These are phyloP conservation scores for Sinocyclocheilus grahami DNA, from an alignment of 2,113 vertebrate genomes.

Conservation along the genomic window DNA sequence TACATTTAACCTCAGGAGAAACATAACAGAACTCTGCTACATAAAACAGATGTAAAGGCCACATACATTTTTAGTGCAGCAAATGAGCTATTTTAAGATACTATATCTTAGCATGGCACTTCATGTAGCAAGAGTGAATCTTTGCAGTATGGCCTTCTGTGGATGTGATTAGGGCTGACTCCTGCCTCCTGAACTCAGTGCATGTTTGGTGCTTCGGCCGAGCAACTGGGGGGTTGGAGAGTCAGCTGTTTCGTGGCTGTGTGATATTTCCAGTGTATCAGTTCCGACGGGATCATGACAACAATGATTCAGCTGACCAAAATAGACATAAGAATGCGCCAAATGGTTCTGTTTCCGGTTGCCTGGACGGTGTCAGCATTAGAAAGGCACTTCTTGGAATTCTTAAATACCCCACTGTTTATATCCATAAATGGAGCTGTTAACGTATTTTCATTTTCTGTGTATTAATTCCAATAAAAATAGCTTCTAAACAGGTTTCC, in stretches of 20 bases:
- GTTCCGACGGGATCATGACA: constrained; percentile 58
- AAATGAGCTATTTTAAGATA: too few relatives aligned
- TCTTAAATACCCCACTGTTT: neutral
- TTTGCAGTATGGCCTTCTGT: constrained; percentile 43
- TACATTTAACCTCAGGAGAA: neutral
- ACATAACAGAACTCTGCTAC: neutral
- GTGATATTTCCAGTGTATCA: constrained; percentile 65
- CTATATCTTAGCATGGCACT: too few relatives aligned
- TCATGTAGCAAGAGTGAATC: neutral
- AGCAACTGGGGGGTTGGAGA: neutral
- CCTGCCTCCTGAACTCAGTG: neutral
- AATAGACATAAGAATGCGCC: constrained; percentile 65
- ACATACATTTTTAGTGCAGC: too few relatives aligned
- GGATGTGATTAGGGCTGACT: constrained; percentile 34
- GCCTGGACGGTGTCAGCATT: neutral
- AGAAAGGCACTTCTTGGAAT: neutral
- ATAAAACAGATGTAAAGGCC: constrained; percentile 25
- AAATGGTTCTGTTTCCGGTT: constrained; percentile 67
- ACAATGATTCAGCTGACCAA: constrained; percentile 67
- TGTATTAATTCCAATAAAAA: neutral
- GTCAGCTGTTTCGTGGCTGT: constrained; percentile 53
- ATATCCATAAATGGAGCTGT: neutral
- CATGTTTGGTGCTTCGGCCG: constrained; percentile 1
- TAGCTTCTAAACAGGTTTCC: neutral
- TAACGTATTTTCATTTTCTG: neutral